Percentiles rank a stretch among this genome's conserved stretches.
Conservation (phyloP, 92 coral and sea anemone genomes). For the Scolanthus callimorphus region DNA sequence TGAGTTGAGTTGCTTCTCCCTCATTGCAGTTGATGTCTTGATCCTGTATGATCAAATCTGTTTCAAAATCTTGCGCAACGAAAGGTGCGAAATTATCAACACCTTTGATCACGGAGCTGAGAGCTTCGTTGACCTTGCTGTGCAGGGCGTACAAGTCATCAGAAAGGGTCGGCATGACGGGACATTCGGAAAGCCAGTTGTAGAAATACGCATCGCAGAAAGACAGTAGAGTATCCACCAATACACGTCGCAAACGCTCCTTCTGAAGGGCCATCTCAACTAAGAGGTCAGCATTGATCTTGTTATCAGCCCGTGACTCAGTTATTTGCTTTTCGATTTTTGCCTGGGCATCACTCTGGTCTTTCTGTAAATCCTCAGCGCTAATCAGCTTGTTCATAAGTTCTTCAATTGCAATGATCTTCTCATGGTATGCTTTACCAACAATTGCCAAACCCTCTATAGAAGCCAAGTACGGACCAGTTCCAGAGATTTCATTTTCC, state of each 20-base stretch:
- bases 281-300: constrained; percentile 21
- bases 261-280: no score
- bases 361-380: constrained; percentile 20
- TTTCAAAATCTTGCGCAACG: constrained; percentile 40
- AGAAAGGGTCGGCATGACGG: no score
- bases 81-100: no score
- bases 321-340: constrained; percentile 13
- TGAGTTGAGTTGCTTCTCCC: background rate
- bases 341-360: constrained; percentile 26
- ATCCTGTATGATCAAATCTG: constrained; percentile 11
- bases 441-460: constrained; percentile 26
- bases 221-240: no score
- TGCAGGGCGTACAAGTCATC: no score
- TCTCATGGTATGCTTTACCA: constrained; percentile 40
- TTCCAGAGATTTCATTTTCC: constrained; percentile 35
- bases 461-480: constrained; percentile 35
- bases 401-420: constrained; percentile 38
- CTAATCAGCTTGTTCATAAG: constrained; percentile 18
- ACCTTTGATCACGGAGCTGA: constrained; percentile 40
- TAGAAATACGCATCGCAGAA: no score
- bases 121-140: constrained; percentile 40
- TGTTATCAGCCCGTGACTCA: background rate
- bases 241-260: no score
- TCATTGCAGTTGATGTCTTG: background rate
- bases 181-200: no score